Conservation (phyloP, 2,888 invertebrate genomes). For the Lasioglossum morio region DNA sequence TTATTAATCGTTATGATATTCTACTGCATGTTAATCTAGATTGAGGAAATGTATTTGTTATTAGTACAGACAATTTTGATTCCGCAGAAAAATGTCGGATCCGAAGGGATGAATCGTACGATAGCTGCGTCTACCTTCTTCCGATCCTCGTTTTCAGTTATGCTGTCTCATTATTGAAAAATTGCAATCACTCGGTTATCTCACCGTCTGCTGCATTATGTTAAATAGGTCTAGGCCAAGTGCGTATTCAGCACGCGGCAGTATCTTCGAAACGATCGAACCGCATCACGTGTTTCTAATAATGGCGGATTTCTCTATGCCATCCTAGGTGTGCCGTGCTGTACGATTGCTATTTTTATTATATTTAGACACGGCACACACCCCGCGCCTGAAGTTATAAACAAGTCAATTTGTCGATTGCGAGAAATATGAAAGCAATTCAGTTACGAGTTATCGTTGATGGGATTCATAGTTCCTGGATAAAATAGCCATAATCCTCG, state of each 20-base stretch:
- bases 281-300: neutral
- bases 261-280: neutral
- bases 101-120: neutral
- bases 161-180: neutral
- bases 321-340: neutral
- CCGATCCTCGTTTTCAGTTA: neutral
- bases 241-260: neutral
- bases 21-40: too few species aligned
- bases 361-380: neutral
- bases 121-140: neutral
- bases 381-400: neutral
- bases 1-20: too few species aligned
- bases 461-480: neutral
- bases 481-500: neutral
- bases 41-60: too few species aligned
- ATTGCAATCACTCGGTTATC: neutral
- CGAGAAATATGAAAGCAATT: neutral
- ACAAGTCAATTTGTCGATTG: neutral
- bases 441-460: neutral
- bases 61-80: too few species aligned
- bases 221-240: conserved; percentile 8
- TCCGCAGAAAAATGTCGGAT: too few species aligned
- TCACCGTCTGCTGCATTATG: neutral
- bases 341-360: neutral
- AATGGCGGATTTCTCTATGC: neutral